Percentiles rank a stretch among this genome's conserved stretches.
These are phyloP conservation scores for Zapus hudsonius DNA, from an alignment of 2,113 vertebrate species.

Conservation along the genomic window DNA sequence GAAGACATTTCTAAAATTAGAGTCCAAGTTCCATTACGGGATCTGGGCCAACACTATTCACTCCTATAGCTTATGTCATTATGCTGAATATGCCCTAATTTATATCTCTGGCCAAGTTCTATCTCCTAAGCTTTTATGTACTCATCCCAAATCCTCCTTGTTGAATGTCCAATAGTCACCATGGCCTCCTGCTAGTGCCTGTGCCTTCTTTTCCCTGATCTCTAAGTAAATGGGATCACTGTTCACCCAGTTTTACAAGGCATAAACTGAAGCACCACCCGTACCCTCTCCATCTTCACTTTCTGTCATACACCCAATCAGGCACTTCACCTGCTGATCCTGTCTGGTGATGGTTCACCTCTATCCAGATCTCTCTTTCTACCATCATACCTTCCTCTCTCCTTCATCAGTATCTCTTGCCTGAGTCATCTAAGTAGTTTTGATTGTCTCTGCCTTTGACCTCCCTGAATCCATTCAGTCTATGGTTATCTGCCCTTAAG, in stretches of 20 bases:
- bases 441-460: background rate
- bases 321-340: background rate
- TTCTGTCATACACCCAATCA: background rate
- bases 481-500: background rate
- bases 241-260: background rate
- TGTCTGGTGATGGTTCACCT: background rate
- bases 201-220: background rate
- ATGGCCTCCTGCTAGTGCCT: background rate
- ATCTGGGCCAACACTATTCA: background rate
- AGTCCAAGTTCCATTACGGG: background rate
- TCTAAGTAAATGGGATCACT: background rate
- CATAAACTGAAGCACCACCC: background rate
- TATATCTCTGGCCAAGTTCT: background rate
- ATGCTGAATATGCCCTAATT: background rate
- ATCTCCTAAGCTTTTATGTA: background rate
- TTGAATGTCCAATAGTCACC: background rate
- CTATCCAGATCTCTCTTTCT: background rate
- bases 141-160: background rate
- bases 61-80: background rate
- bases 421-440: background rate
- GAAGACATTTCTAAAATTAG: conserved; percentile 29
- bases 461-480: background rate
- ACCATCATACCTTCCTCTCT: background rate
- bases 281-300: background rate
- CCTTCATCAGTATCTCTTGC: background rate